Evolutionary conservation across 2,888 invertebrate species (phyloP), one percentile per base, ranked within the genome.

Genomic region (Andricus quercusramuli): DNA sequence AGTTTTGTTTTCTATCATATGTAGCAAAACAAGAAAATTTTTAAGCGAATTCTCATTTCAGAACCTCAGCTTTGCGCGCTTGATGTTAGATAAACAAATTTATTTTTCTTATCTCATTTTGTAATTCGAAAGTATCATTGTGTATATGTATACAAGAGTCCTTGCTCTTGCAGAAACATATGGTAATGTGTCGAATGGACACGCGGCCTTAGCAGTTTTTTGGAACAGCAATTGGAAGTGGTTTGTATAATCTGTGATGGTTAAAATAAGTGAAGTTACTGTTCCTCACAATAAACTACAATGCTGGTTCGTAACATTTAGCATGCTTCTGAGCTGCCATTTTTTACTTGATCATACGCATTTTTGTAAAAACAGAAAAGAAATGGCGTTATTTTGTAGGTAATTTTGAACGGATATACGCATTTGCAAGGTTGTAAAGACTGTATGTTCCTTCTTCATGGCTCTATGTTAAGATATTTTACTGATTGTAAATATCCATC

Each of bases 231-330:
- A 74, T 56, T 56, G 37, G 9, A 47, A 32, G 51, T 47, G 32
- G 32, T 59, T 74, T 74, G 4, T n/a, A 56, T 32, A 56, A 74
- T 37, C n/a, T 74, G 70, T 74, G 74, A 74, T 74, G 74, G 29
- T 74, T 70, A 29, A 51, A 51, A 32, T 74, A 56, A 74, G 74
- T 56, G n/a, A 56, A 74, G n/a, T 74, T 74, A 37, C 29, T 56
- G 56, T 22, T 74, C n/a, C 32, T 56, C 17, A 37, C 32, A n/a
- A 51, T 51, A 56, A 56, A 74, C 15, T 56, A 32, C 32, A 74
- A n/a, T 56, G n/a, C n/a, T 74, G 37, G 56, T 74, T 5, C 37
- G 20, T 13, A 37, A 15, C 20, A 41, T 41, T 67, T 67, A 1
- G 37, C 37, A 9, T n/a, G 22, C 15, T 67, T n/a, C 22, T 13